phyloP scores from a whole-genome alignment of 2,888 invertebrate species.

The Chaetoderma sp. region DNA sequence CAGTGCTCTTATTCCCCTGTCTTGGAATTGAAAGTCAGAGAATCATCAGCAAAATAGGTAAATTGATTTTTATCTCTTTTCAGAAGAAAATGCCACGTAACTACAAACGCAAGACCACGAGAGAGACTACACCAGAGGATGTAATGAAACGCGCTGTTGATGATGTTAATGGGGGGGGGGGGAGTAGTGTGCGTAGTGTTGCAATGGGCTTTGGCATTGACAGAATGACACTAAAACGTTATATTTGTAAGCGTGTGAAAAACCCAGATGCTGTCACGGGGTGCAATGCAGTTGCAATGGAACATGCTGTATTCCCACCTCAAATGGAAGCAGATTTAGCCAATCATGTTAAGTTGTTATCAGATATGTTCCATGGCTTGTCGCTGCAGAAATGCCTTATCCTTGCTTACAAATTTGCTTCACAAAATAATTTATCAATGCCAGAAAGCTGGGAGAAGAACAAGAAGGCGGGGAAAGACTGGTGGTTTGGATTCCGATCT shows the following conservation, averaged over 20 bases:
- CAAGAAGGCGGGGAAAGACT: constrained; percentile 11
- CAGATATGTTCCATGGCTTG: not conserved
- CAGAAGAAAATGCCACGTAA: constrained; percentile 69
- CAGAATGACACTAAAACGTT: constrained; percentile 66
- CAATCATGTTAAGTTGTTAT: not conserved
- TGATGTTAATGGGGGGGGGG: constrained; percentile 76
- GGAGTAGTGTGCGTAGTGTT: constrained; percentile 90
- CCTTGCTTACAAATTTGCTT: constrained; percentile 3
- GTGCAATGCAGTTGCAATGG: constrained; percentile 5
- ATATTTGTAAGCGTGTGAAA: not conserved
- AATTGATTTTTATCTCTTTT: no score
- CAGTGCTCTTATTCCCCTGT: no score
- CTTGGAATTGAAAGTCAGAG: no score
- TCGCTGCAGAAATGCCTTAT: not conserved
- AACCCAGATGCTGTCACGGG: not conserved
- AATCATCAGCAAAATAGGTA: no score
- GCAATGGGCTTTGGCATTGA: constrained; percentile 48
- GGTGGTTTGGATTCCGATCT: not conserved
- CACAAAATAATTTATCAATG: not conserved
- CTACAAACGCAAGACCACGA: constrained; percentile 11
- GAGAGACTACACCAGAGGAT: constrained; percentile 12
- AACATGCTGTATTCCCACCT: not conserved
- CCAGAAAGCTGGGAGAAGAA: not conserved
- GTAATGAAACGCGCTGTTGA: constrained; percentile 73
- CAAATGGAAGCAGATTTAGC: not conserved